Conservation (phyloP, 2,797 vertebrate species). For the Propithecus deckenii region DNA sequence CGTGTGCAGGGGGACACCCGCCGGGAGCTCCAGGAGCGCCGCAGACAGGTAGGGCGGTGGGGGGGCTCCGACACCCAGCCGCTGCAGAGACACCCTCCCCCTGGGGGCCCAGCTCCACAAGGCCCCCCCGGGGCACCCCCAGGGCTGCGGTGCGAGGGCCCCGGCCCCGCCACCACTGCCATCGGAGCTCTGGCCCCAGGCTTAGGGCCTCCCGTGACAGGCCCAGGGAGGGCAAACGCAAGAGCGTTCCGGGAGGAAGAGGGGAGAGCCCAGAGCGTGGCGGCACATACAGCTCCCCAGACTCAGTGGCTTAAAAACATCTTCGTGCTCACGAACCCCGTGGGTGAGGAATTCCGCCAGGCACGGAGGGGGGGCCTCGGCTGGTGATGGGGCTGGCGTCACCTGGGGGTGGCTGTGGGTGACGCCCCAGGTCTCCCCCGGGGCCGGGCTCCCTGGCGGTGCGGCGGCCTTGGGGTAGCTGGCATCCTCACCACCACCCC, state of each 20-base stretch:
- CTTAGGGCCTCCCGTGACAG: not conserved
- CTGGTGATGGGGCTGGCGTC: too few relatives aligned
- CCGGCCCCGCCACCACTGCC: not conserved
- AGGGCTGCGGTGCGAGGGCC: rapidly evolving
- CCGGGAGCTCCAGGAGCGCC: conserved; percentile 88
- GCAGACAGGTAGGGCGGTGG: conserved; percentile 86
- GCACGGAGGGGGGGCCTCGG: not conserved
- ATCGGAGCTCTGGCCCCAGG: not conserved
- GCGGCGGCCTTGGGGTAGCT: rapidly evolving
- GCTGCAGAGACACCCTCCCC: not conserved
- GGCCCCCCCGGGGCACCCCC: rapidly evolving
- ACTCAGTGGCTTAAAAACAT: not conserved
- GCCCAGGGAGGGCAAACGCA: not conserved
- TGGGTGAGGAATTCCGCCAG: not conserved
- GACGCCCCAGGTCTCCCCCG: not conserved
- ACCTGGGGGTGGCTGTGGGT: not conserved
- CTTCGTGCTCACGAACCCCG: not conserved
- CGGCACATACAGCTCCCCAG: not conserved
- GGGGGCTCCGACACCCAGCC: not conserved
- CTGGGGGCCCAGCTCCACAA: rapidly evolving
- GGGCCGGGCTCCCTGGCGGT: too few relatives aligned
- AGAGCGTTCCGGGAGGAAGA: not conserved
- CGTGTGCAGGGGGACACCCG: conserved; percentile 82
- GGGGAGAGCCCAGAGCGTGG: rapidly evolving
- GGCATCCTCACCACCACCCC: too few relatives aligned